Evolutionary conservation across 2,888 invertebrate genomes (phyloP).

Genomic region (Rhingia rostrata): DNA sequence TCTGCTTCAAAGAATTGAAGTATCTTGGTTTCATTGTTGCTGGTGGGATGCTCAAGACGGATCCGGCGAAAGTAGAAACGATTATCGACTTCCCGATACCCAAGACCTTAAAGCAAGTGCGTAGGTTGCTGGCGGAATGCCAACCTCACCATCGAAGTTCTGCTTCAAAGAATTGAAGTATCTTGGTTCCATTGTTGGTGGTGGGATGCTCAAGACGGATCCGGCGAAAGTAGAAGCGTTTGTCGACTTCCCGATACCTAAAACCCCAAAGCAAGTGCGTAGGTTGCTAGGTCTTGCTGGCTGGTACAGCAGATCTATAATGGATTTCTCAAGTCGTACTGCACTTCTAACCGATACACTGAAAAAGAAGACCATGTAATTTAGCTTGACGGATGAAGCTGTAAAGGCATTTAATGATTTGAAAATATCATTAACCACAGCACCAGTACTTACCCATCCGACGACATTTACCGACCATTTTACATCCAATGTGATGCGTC

Average conservation of each 20-base stretch:
- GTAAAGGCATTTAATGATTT: slow-evolving; percentile 41
- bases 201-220: slow-evolving; percentile 38
- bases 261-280: slow-evolving; percentile 42
- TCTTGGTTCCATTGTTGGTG: slow-evolving; percentile 44
- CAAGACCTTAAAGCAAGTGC: slow-evolving; percentile 47
- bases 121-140: too few species aligned
- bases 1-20: slow-evolving; percentile 63
- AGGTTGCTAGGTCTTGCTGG: slow-evolving; percentile 65
- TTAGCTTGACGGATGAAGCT: slow-evolving; percentile 39
- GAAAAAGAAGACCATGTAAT: slow-evolving; percentile 32
- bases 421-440: slow-evolving; percentile 45
- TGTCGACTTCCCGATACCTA: slow-evolving; percentile 41
- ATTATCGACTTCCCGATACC: slow-evolving; percentile 46
- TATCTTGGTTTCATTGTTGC: slow-evolving; percentile 55
- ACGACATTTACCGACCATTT: slow-evolving; percentile 62
- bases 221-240: too few species aligned
- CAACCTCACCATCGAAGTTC: slow-evolving; percentile 51
- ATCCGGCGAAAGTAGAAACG: slow-evolving; percentile 49
- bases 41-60: slow-evolving; percentile 34
- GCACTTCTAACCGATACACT: slow-evolving; percentile 48
- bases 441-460: slow-evolving; percentile 59
- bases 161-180: slow-evolving; percentile 67
- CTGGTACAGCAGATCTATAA: slow-evolving; percentile 63
- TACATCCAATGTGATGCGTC: too few species aligned
- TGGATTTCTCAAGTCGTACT: slow-evolving; percentile 36